Conservation (phyloP, 2,888 invertebrate genomes). For the Griposia aprilina region DNA sequence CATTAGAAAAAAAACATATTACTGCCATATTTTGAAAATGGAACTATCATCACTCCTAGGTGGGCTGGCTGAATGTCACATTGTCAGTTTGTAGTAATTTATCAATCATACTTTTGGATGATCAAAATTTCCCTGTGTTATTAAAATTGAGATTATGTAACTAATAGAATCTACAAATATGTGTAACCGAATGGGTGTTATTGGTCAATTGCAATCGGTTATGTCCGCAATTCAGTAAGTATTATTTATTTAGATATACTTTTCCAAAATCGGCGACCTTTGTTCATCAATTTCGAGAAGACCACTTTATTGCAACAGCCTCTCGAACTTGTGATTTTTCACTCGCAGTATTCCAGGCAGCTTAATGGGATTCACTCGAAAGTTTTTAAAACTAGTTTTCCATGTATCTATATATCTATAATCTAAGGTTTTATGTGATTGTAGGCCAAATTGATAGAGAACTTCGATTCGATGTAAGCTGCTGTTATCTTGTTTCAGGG, state of each 20-base stretch:
- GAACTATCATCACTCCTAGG: constrained; percentile 38
- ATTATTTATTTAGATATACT: background rate
- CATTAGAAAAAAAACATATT: background rate
- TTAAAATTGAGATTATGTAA: constrained; percentile 9
- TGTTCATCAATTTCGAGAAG: background rate
- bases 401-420: no score
- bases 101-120: constrained; percentile 26
- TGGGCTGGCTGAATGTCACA: background rate
- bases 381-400: background rate
- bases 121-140: constrained; percentile 47
- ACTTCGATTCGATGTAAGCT: background rate
- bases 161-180: constrained; percentile 71
- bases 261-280: background rate
- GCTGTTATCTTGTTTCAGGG: constrained; percentile 67
- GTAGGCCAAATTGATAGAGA: background rate
- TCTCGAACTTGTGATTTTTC: background rate
- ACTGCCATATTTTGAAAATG: constrained; percentile 37
- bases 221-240: constrained; percentile 84
- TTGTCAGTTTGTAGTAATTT: constrained; percentile 19
- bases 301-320: background rate
- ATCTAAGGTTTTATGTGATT: background rate
- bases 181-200: constrained; percentile 85
- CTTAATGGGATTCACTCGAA: background rate
- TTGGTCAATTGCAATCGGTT: constrained; percentile 81
- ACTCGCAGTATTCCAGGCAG: background rate